Base-by-base conservation (phyloP, 1,140 invertebrate genomes). In the Orius insidiosus region DNA sequence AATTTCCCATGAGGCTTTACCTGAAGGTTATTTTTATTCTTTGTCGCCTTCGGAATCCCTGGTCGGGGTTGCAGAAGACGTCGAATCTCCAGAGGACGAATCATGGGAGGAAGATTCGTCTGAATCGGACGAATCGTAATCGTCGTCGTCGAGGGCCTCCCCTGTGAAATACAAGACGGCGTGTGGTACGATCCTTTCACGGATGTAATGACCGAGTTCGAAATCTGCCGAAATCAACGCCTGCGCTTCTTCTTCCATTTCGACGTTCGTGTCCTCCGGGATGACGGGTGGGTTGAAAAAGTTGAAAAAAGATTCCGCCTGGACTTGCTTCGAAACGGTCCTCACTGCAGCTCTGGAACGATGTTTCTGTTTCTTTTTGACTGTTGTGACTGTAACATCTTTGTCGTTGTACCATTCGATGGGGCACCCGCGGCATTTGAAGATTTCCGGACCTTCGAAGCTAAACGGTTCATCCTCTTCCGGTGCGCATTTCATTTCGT, bases 361-460 rank as follows among this genome's bases (percentile, higher is more conserved):
- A 63, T 98, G 93, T 63, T 97, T 98, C 65, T 98, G 93, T 64
- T 93, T 96, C 71, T 98, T 98, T 63, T 93, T 92, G 30, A 98
- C 81, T 7, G 81, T 85, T 68, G 96, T 97, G 2, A 95, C 74
- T 1, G 94, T 98, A 8, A 97, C 79, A 60, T 98, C 95, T 67
- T 95, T 97, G 44, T 88, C 89, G 57, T 88, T 84, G 48, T 88
- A 82, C 92, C 93, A 97, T 57, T 92, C 78, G 55, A 97, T 95
- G 30, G 71, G 68, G 55, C 85, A 93, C 18, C 86, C 88, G 71
- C 80, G 81, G 68, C 88, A 90, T 60, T 86, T 92, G 57, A 81
- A 79, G 52, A 98, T 95, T 67, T 96, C 92, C 2, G 95, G 93
- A 5, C 95, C 95, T 68, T 98, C 95, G 67, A 95, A 98, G 49